These are phyloP conservation scores for Luperina testacea DNA, from an alignment of 2,888 invertebrate genomes.

Conservation along the genomic window DNA sequence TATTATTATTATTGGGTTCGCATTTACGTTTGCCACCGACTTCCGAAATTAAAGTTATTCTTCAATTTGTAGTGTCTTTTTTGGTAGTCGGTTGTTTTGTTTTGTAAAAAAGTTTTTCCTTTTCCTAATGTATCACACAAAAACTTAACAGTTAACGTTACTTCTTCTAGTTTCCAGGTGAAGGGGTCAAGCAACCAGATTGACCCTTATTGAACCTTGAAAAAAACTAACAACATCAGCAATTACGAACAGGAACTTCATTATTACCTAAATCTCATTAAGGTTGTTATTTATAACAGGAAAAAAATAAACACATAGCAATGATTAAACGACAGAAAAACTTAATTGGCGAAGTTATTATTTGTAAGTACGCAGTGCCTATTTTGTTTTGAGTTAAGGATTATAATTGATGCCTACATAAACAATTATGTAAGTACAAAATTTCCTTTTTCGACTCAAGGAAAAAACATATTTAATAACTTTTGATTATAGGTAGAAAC, in stretches of 20 bases:
- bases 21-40: too few species aligned
- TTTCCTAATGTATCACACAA: conserved; percentile 1
- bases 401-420: background rate
- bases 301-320: background rate
- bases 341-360: conserved; percentile 9
- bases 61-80: too few species aligned
- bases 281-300: conserved; percentile 25
- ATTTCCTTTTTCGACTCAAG: conserved; percentile 5
- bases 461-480: background rate
- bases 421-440: background rate
- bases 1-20: too few species aligned
- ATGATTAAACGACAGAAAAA: conserved; percentile 15
- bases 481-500: too few species aligned
- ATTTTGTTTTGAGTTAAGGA: conserved; percentile 14
- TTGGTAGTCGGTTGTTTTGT: too few species aligned
- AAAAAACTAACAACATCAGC: background rate
- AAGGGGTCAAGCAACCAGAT: conserved; percentile 28
- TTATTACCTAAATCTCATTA: conserved; percentile 31
- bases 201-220: conserved; percentile 23
- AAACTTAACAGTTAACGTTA: conserved; percentile 9
- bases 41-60: too few species aligned
- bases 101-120: too few species aligned
- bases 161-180: conserved; percentile 22
- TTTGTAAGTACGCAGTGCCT: background rate
- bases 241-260: conserved; percentile 27